Evolutionary conservation across 2,797 vertebrate species (phyloP), one percentile per base, ranked within the genome.

Genomic region (Tarsius wallacei): DNA sequence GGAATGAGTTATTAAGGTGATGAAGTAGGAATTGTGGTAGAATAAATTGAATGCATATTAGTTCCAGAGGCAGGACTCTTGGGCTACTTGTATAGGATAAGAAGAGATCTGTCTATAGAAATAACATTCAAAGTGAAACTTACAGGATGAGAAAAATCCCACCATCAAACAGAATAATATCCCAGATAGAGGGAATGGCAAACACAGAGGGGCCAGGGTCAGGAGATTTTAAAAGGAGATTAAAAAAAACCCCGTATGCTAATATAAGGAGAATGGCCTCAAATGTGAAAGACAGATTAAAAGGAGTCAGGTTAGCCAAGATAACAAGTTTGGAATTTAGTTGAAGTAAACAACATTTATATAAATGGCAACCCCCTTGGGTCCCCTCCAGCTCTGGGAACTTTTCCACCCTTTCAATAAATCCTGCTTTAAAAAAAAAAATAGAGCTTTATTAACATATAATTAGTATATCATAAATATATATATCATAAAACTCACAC

Each of bases 61-160:
- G 9, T 3, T 3, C 2, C 36, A 31, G 15, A 93, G 36, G 36
- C 6, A 53, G 11, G 4, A n/a, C 1, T 2, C 17, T 12, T 51
- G 17, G 14, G n/a, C 5, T 63, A 2, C 66, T 74, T 87, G 26
- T 16, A 24, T 0, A 63, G 11, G 10, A 2, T 74, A 19, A 21
- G 1, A 59, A 24, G 17, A 33, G 1, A 2, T 63, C 19, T 31
- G 0, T 68, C 22, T 8, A 5, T 0, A 10, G 8, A 19, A 12
- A 22, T 0, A 36, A 36, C 5, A 47, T 89, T 73, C 73, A 63
- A 63, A 80, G 7, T 80, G 8, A 64, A 53, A 19, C 2, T 33
- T 49, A 68, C 0, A 87, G 2, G 4, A 53, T 85, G 16, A 85
- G 14, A 80, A 85, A 26, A 15, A 42, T 61, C 89, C 21, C 55